Percentiles rank a stretch among this genome's conserved stretches.
These are phyloP conservation scores for Nestor notabilis DNA, from an alignment of 2,113 vertebrate species.

Conservation along the genomic window DNA sequence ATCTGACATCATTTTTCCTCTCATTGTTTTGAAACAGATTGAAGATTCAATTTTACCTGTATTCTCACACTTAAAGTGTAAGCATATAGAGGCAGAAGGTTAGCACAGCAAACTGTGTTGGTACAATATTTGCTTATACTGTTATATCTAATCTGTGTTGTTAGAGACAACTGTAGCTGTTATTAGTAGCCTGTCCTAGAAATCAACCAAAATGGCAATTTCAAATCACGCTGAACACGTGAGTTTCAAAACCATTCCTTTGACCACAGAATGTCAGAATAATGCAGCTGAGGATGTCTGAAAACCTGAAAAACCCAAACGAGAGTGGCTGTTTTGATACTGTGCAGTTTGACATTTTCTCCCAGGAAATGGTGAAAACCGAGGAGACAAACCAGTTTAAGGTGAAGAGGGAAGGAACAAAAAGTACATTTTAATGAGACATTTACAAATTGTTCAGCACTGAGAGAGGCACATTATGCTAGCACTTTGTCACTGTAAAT, in stretches of 20 bases:
- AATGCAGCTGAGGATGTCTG: background rate
- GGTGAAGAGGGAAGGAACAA: conserved; percentile 46
- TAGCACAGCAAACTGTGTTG: background rate
- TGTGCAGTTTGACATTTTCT: conserved; percentile 48
- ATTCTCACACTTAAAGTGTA: background rate
- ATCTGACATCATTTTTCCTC: background rate
- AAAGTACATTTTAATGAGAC: conserved; percentile 70
- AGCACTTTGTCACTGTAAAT: conserved; percentile 62
- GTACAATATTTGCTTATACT: background rate
- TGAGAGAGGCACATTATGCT: conserved; percentile 1
- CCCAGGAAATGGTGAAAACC: background rate
- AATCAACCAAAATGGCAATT: background rate
- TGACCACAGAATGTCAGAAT: background rate
- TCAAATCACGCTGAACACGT: background rate
- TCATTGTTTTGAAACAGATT: background rate
- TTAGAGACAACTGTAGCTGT: background rate
- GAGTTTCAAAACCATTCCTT: background rate
- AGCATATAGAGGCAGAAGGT: background rate
- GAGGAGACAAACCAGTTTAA: conserved; percentile 27
- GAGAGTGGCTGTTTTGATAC: background rate
- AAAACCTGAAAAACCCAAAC: background rate
- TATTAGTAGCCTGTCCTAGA: background rate
- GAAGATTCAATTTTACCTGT: background rate
- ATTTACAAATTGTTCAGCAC: conserved; percentile 63
- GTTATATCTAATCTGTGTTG: background rate